phyloP scores from a whole-genome alignment of 1,140 invertebrate genomes.

The Acyrthosiphon pisum region DNA sequence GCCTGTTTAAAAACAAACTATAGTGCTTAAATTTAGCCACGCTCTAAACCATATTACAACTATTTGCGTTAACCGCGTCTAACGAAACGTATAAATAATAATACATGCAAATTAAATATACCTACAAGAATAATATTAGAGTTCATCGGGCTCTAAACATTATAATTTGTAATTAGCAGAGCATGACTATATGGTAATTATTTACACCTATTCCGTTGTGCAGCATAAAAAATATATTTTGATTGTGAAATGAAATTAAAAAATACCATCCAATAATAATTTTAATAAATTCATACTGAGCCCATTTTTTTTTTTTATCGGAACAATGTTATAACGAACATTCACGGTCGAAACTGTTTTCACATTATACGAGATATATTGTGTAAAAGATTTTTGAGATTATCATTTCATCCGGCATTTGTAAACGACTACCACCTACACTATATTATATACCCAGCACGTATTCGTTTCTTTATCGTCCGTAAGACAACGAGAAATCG shows the following conservation, averaged over 20 bases:
- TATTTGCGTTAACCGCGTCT: neutral
- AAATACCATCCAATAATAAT: neutral
- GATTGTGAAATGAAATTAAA: neutral
- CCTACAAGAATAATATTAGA: neutral
- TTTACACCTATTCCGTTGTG: constrained; percentile 18
- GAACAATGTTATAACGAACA: too few relatives aligned
- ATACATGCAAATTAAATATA: constrained; percentile 3
- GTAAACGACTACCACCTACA: too few relatives aligned
- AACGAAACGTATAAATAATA: constrained; percentile 8
- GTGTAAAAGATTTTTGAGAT: too few relatives aligned
- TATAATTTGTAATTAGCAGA: constrained; percentile 42
- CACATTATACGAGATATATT: too few relatives aligned
- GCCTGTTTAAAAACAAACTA: neutral
- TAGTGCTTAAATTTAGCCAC: neutral
- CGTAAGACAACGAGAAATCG: neutral
- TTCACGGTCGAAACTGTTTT: neutral
- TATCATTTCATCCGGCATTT: too few relatives aligned
- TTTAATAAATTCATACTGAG: neutral
- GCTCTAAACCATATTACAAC: neutral
- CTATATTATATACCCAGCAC: neutral
- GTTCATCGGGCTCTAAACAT: neutral
- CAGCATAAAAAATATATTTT: neutral
- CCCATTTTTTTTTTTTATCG: neutral
- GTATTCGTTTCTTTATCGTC: neutral
- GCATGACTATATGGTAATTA: constrained; percentile 27